Percentiles rank a stretch among this genome's conserved stretches.
These are phyloP conservation scores for Phymanthus crucifer DNA, from an alignment of 92 coral and sea anemone species.

Conservation along the genomic window DNA sequence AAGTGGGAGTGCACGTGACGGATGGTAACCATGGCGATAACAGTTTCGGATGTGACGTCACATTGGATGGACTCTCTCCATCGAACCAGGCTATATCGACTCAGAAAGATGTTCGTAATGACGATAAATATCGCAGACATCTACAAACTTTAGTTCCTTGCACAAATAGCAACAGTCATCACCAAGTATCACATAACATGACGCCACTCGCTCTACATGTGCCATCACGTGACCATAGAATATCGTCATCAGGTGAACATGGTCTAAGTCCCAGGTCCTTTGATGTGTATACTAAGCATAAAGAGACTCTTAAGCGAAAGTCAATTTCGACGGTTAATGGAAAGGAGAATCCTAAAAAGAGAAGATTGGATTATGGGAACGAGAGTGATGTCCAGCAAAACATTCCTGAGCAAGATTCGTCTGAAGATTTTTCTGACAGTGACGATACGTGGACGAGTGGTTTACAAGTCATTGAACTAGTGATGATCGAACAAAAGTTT, in stretches of 20 bases:
- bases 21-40: background rate
- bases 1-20: background rate
- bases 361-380: background rate
- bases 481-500: constrained; percentile 17
- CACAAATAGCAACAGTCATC: background rate
- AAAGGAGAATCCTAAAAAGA: background rate
- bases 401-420: background rate
- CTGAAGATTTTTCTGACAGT: background rate
- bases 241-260: background rate
- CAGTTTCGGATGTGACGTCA: background rate
- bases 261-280: constrained; percentile 1
- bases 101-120: background rate
- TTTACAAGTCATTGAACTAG: constrained; percentile 19
- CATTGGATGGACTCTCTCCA: background rate
- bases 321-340: background rate
- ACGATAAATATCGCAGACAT: background rate
- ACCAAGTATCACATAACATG: background rate
- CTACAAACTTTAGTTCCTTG: constrained; percentile 6
- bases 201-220: background rate
- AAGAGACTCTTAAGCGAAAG: background rate
- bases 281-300: background rate
- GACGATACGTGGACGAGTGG: constrained; percentile 6
- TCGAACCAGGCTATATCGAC: background rate
- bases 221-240: background rate
- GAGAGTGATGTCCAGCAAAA: background rate